phyloP scores from a whole-genome alignment of 30 jellyfish, hydroid and myxozoan species.

The Turritopsis rubra region DNA sequence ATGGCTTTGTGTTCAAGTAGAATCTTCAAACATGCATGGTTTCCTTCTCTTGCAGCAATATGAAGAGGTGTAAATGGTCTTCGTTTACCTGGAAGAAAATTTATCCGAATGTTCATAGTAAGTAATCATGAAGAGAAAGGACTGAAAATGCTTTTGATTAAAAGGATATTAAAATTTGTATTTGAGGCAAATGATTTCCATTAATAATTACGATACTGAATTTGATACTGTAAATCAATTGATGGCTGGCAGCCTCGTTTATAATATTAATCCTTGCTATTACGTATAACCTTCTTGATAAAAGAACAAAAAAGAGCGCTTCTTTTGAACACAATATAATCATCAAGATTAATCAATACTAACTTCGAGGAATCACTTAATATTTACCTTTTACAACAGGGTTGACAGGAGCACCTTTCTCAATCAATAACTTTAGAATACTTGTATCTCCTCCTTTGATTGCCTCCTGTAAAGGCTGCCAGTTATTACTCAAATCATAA shows the following conservation, averaged over 20 bases:
- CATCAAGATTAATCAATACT: too few relatives aligned
- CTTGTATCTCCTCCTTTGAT: slow-evolving; percentile 46
- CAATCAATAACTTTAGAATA: slow-evolving; percentile 38
- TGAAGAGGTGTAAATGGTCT: slow-evolving; percentile 60
- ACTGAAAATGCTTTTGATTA: too few relatives aligned
- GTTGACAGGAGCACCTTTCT: slow-evolving; percentile 21
- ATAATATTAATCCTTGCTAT: too few relatives aligned
- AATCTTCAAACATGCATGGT: slow-evolving; percentile 36
- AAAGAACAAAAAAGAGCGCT: too few relatives aligned
- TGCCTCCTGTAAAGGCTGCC: slow-evolving; percentile 82
- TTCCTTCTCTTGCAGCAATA: slow-evolving; percentile 71
- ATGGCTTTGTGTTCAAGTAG: slow-evolving; percentile 38
- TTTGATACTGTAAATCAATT: too few relatives aligned
- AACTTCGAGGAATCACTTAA: too few relatives aligned
- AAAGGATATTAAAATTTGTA: not conserved
- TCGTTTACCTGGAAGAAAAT: slow-evolving; percentile 10
- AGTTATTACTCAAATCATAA: slow-evolving; percentile 38
- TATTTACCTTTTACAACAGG: not conserved
- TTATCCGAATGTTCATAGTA: not conserved
- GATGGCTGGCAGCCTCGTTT: too few relatives aligned
- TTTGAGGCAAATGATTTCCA: too few relatives aligned
- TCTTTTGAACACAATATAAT: too few relatives aligned
- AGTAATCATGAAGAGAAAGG: not conserved
- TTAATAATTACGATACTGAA: too few relatives aligned
- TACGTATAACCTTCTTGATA: too few relatives aligned